Conservation (phyloP, 2,797 vertebrate genomes). For the Betta splendens region DNA sequence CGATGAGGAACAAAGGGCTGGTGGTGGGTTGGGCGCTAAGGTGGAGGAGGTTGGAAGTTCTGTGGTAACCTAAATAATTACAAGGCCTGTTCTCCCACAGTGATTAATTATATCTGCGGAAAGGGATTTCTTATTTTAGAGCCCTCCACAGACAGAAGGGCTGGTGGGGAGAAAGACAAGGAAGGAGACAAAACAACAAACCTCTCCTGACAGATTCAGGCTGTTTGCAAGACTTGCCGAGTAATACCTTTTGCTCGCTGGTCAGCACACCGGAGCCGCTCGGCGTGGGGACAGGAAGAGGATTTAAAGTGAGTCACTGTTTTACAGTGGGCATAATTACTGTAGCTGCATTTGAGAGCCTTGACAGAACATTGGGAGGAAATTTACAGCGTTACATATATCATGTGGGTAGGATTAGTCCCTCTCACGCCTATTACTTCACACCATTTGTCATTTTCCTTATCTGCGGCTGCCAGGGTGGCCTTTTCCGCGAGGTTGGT, state of each 20-base stretch:
- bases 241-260: constrained; percentile 66
- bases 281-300: constrained; percentile 39
- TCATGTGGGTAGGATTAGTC: constrained; percentile 61
- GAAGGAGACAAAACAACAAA: constrained; percentile 72
- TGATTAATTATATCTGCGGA: constrained; percentile 87
- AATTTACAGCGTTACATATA: constrained; percentile 37
- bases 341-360: constrained; percentile 62
- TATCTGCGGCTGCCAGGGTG: constrained; percentile 60
- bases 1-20: constrained; percentile 27
- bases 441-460: constrained; percentile 58
- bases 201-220: constrained; percentile 81
- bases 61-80: constrained; percentile 87
- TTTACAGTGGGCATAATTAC: constrained; percentile 62
- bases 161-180: constrained; percentile 62
- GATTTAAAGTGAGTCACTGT: constrained; percentile 69
- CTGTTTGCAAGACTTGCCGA: constrained; percentile 70
- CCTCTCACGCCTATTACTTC: constrained; percentile 55
- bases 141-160: constrained; percentile 76
- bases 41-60: constrained; percentile 65
- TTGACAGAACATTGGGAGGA: constrained; percentile 58
- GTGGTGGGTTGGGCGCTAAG: constrained; percentile 4
- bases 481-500: constrained; percentile 35
- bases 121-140: constrained; percentile 86
- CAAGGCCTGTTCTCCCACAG: constrained; percentile 83
- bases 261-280: constrained; percentile 56